Base-by-base conservation (phyloP, 2,888 invertebrate species). In the Platycheirus rosarum region DNA sequence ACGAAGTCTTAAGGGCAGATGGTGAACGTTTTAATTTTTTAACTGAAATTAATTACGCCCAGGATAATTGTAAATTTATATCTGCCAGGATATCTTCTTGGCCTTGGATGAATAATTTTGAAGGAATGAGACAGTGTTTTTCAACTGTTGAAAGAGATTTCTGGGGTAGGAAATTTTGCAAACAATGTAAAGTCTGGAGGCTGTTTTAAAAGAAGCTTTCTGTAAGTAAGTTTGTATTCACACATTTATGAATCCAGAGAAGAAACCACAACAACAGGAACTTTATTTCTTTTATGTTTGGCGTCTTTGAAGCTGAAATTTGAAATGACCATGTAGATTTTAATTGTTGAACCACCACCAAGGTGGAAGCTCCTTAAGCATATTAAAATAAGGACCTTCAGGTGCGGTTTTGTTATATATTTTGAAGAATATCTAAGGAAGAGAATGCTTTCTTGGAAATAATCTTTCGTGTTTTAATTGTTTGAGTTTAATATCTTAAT, bases 21-120 rank as follows among this genome's bases (percentile, higher is more conserved):
- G 55, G 48, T 40, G 11, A 57, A 49, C 13, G 66, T 26, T 65
- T 46, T 63, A 57, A 49, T 23, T 60, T 23, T 60, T 48, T 18
- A 53, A 53, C 18, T 53, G 18, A 53, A 53, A 53, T n/a, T 18
- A 35, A 53, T 53, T 51, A n/a, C n/a, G 32, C 18, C 4, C 18
- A 13, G 29, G 26, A 6, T 51, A 53, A 53, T 53, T 18, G 35
- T 35, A 2, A 18, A 35, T 53, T 53, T 9, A 37, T 53, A n/a
- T 53, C n/a, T 18, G 32, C 18, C 18, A 29, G 16, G 9, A 29
- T 26, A 11, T 13, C 8, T 8, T n/a, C 16, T 29, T 16, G 9
- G 29, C 14, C 9, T 51, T 51, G 48, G 14, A 8, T 1, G 29
- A 32, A 32, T 32, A 4, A 3, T 1, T 23, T 7, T 32, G 4